Evolutionary conservation across 2,888 invertebrate genomes (phyloP), one percentile per base, ranked within the genome.

Genomic region (Pollenia griseotomentosa): DNA sequence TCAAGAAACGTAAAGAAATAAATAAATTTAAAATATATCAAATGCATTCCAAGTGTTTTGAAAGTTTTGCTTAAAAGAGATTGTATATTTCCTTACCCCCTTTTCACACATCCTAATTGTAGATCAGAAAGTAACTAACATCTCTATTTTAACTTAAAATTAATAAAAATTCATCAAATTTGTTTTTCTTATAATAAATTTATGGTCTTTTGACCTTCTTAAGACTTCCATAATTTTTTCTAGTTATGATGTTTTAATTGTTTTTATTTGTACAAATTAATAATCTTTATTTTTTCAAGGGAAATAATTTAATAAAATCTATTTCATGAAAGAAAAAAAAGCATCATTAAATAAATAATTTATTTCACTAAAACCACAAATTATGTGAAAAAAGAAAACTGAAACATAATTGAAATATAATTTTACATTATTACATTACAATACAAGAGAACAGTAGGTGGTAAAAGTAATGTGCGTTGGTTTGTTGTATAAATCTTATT

Each of bases 371-470:
- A 65, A 55, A 1, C 11, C 16, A 23, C 42, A 80, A 55, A 23
- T 5, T 4, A 42, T 11, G 19, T 65, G 44, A 73, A 59, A 71
- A 42, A 53, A 59, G 46, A 16, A 61, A 40, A 33, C 5, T 63
- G 51, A 14, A 75, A 63, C 74, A 74, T 82, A 82, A 75, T 82
- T 68, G 66, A 75, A 74, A 82, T 42, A 82, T 74, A 82, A 82
- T 82, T 82, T 82, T 19, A 42, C 40, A 66, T 61, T 46, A 42
- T 73, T 82, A 73, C 6, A 46, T 40, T 33, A 33, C 6, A 33
- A 33, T 33, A 33, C 6, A 33, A 33, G 8, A 7, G 42, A 8
- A 59, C 57, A 40, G 48, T 68, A 66, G 19, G 19, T 0, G 19
- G 16, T 2, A 65, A 16, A 42, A 42, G 9, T 59, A 40, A n/a